phyloP scores from a whole-genome alignment of 1,140 invertebrate species.

The Rhynchophorus ferrugineus region DNA sequence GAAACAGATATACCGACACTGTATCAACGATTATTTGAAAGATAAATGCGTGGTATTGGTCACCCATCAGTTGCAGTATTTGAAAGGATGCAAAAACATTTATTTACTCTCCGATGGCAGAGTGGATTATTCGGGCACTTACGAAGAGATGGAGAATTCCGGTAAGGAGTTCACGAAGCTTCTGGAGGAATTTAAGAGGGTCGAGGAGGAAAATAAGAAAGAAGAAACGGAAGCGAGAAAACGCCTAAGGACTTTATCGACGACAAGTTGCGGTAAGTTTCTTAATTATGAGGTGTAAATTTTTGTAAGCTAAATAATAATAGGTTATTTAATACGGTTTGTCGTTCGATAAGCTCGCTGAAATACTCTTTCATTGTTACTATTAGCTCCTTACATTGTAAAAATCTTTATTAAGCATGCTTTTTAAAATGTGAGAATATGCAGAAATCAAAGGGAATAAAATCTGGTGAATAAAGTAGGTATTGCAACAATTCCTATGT shows the following conservation, averaged over 20 bases:
- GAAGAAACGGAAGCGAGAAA: conserved; percentile 32
- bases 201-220: conserved; percentile 35
- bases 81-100: conserved; percentile 65
- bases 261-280: conserved; percentile 34
- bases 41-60: conserved; percentile 69
- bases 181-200: conserved; percentile 43
- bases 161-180: conserved; percentile 47
- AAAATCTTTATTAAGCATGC: too few species aligned
- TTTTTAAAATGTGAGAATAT: too few species aligned
- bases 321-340: too few species aligned
- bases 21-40: conserved; percentile 48
- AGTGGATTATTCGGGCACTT: conserved; percentile 48
- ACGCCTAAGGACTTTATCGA: conserved; percentile 23
- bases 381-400: too few species aligned
- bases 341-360: too few species aligned
- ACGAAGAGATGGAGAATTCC: conserved; percentile 37
- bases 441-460: too few species aligned
- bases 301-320: too few species aligned
- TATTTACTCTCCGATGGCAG: conserved; percentile 55
- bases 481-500: too few species aligned
- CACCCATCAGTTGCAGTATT: conserved; percentile 82
- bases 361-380: too few species aligned
- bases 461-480: too few species aligned
- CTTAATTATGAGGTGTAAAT: too few species aligned
- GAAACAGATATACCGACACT: conserved; percentile 59